These are phyloP conservation scores for Lathronympha strigana DNA, from an alignment of 2,888 invertebrate genomes.

Conservation along the genomic window DNA sequence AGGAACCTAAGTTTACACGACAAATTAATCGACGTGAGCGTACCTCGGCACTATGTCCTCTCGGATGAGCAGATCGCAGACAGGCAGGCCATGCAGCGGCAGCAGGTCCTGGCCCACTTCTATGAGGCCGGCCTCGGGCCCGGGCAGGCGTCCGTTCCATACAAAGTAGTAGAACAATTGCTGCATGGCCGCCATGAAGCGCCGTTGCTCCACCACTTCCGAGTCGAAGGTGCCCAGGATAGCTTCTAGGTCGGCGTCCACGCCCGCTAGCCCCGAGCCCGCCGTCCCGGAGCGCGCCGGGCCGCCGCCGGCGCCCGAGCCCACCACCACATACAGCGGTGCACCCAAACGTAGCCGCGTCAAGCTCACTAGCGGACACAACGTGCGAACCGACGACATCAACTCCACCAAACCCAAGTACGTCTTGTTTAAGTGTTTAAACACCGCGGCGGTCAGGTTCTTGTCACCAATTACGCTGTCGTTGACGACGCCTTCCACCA, in stretches of 20 bases:
- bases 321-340: slow-evolving; percentile 90
- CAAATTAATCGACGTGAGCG: slow-evolving; percentile 88
- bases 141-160: slow-evolving; percentile 88
- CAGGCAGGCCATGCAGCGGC: slow-evolving; percentile 86
- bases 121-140: slow-evolving; percentile 85
- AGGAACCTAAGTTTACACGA: neutral
- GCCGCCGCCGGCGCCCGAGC: slow-evolving; percentile 82
- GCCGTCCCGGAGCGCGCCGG: slow-evolving; percentile 82
- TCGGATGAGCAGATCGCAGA: slow-evolving; percentile 91
- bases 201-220: slow-evolving; percentile 88
- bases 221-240: slow-evolving; percentile 91
- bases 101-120: slow-evolving; percentile 89
- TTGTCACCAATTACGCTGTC: slow-evolving; percentile 86
- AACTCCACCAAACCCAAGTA: slow-evolving; percentile 88
- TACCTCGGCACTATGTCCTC: slow-evolving; percentile 90
- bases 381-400: slow-evolving; percentile 91
- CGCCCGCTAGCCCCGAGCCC: slow-evolving; percentile 68
- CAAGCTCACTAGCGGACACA: slow-evolving; percentile 90
- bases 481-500: slow-evolving; percentile 86
- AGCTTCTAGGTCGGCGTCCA: slow-evolving; percentile 89
- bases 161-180: slow-evolving; percentile 93
- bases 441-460: slow-evolving; percentile 85
- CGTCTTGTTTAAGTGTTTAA: slow-evolving; percentile 87
- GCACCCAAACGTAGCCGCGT: slow-evolving; percentile 86
- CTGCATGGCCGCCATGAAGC: slow-evolving; percentile 91